phyloP scores from a whole-genome alignment of 2,888 invertebrate genomes.

The Corbicula japonica region DNA sequence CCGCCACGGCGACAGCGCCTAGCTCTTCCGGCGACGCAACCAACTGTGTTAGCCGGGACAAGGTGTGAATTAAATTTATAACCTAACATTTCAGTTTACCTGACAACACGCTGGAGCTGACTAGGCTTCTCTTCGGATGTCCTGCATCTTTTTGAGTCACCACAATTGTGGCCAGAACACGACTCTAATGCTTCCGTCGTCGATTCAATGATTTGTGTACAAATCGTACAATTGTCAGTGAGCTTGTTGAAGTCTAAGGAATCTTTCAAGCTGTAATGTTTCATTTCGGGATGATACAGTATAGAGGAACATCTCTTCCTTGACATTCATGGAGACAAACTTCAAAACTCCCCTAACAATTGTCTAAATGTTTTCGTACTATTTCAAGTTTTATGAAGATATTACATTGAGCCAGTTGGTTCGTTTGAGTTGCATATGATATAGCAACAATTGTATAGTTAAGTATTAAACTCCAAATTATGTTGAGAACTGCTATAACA shows the following conservation, averaged over 20 bases:
- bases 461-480: too few species aligned
- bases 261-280: not conserved
- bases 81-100: too few species aligned
- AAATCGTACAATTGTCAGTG: not conserved
- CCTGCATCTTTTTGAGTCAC: not conserved
- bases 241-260: not conserved
- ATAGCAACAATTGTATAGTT: too few species aligned
- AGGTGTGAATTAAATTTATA: too few species aligned
- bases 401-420: too few species aligned
- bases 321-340: not conserved
- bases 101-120: not conserved
- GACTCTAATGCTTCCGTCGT: not conserved
- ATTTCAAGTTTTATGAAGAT: not conserved
- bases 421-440: too few species aligned
- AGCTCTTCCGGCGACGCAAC: too few species aligned
- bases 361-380: not conserved
- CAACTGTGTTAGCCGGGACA: too few species aligned
- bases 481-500: too few species aligned
- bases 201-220: not conserved
- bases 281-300: not conserved
- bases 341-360: not conserved
- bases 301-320: not conserved
- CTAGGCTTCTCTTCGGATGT: not conserved
- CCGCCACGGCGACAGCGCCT: too few species aligned
- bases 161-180: not conserved